Conservation (phyloP, 1,140 invertebrate genomes). For the Frieseomelitta varia region DNA sequence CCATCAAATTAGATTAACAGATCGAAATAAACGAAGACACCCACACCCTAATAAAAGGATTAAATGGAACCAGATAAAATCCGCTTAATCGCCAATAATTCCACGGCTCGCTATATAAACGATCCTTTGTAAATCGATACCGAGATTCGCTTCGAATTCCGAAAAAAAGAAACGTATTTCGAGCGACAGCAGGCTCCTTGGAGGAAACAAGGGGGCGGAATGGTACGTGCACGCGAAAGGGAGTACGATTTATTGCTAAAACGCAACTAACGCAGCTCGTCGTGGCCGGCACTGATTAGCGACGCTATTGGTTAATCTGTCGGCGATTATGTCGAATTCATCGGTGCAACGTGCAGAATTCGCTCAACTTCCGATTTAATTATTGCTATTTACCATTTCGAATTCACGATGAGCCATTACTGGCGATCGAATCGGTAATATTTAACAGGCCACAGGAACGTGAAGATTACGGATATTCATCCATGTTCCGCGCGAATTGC, state of each 20-base stretch:
- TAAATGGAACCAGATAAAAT: not conserved
- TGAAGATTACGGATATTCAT: slow-evolving; percentile 47
- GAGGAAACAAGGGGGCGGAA: not conserved
- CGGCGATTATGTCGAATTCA: slow-evolving; percentile 70
- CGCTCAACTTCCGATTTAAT: slow-evolving; percentile 70
- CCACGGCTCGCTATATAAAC: not conserved
- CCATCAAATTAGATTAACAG: slow-evolving; percentile 10
- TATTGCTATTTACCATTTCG: slow-evolving; percentile 71
- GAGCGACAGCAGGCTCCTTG: slow-evolving; percentile 15
- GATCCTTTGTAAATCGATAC: not conserved
- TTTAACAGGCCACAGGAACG: slow-evolving; percentile 42
- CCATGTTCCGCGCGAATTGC: slow-evolving; percentile 2
- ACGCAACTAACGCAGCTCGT: slow-evolving; percentile 61
- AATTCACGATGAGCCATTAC: slow-evolving; percentile 63
- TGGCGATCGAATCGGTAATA: slow-evolving; percentile 59
- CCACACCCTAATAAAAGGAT: not conserved
- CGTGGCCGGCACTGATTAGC: slow-evolving; percentile 63
- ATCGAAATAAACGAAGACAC: not conserved
- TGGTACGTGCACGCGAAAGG: slow-evolving; percentile 15
- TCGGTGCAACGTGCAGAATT: slow-evolving; percentile 66
- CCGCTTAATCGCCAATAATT: slow-evolving; percentile 6
- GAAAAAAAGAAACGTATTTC: too few species aligned
- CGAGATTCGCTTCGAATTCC: not conserved
- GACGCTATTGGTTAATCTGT: slow-evolving; percentile 71
- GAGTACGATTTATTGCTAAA: slow-evolving; percentile 62